Evolutionary conservation across 1,140 invertebrate species (phyloP), one percentile per base, ranked within the genome.

Genomic region (Ips typographus): DNA sequence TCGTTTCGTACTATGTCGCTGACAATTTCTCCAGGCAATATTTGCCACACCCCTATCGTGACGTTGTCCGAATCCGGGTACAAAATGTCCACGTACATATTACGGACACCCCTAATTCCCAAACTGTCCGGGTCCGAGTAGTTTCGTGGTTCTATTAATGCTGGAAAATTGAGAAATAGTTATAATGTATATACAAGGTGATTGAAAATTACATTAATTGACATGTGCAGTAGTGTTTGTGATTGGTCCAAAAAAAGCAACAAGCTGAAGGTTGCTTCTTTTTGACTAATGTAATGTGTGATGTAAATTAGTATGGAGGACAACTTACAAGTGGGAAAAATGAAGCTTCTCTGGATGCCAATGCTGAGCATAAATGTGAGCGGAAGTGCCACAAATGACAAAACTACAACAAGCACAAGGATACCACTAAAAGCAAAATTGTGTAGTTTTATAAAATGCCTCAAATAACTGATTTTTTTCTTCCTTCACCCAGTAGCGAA

Each of bases 61-160:
- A 85, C 82, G 63, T 85, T 75, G 42, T 71, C 53, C 37, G 47
- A 40, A 40, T 3, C 38, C 4, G 61, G 78, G 68, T 89, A 84
- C 72, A 88, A 82, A 7, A 88, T 87, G 63, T 83, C 82, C 42
- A 94, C 78, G 77, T 91, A 90, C 76, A 94, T 89, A 79, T 90
- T 91, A 75, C 88, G 82, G 22, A 85, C 83, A 41, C 87, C 89
- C 76, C 82, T 79, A 3, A 91, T 75, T 3, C 86, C 86, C 73
- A 84, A 78, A 39, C 77, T 80, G 36, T 73, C 63, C 4, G 69
- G 51, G 56, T 76, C 51, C 22, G 73, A 69, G 47, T 73, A 77
- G 55, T 77, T 75, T 65, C 69, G 61, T 22, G 51, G 44, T 43
- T 69, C 57, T 38, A 72, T 73, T 44, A 72, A 38, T 67, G 72